phyloP scores from a whole-genome alignment of 2,797 vertebrate genomes.

The Xenentodon cancila region DNA sequence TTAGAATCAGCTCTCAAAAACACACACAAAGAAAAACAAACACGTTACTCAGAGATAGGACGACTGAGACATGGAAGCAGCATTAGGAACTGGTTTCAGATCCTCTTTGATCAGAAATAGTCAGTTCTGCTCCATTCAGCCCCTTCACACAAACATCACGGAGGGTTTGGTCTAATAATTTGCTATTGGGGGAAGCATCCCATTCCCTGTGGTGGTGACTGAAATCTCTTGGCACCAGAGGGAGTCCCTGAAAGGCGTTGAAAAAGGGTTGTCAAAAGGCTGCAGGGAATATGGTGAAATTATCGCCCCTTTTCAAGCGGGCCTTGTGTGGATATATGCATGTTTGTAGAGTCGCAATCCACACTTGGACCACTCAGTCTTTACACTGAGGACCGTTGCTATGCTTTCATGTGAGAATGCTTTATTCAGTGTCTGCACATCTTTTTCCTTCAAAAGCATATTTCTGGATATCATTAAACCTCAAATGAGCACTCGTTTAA shows the following conservation, averaged over 20 bases:
- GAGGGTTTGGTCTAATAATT: constrained; percentile 63
- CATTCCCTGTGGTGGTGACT: constrained; percentile 46
- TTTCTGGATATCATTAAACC: neutral
- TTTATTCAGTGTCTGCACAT: constrained; percentile 1
- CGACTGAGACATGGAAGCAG: constrained; percentile 33
- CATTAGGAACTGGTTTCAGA: constrained; percentile 33
- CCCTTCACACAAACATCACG: constrained; percentile 53
- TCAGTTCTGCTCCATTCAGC: constrained; percentile 40
- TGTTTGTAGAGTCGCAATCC: constrained; percentile 28
- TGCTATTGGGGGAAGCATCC: constrained; percentile 47
- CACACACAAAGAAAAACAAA: constrained; percentile 45
- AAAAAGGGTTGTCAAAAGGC: constrained; percentile 44
- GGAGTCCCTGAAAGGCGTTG: constrained; percentile 42
- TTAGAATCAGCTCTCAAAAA: constrained; percentile 30
- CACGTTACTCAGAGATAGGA: constrained; percentile 37
- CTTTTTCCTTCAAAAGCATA: neutral
- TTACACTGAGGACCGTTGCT: neutral
- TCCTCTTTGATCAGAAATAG: constrained; percentile 56
- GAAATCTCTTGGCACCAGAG: constrained; percentile 50
- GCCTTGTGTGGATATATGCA: constrained; percentile 26
- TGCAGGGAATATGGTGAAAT: constrained; percentile 44
- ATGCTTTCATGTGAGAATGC: neutral
- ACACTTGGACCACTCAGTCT: constrained; percentile 6
- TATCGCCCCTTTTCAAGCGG: constrained; percentile 35
- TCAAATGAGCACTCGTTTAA: neutral